These are phyloP conservation scores for Drosophila lacteicornis DNA, from an alignment of 1,140 invertebrate species.

Conservation along the genomic window DNA sequence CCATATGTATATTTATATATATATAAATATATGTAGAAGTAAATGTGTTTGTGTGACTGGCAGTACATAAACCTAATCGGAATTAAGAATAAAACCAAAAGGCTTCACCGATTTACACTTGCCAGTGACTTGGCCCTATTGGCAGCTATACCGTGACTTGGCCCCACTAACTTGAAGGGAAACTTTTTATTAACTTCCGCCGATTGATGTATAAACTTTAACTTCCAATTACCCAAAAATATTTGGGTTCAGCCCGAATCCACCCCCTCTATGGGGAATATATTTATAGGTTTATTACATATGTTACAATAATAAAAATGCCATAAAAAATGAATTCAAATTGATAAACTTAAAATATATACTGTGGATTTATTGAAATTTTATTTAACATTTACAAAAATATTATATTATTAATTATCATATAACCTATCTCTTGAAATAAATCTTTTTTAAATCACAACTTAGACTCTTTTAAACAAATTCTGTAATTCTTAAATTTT, in stretches of 20 bases:
- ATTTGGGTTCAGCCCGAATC: not conserved
- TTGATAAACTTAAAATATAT: not conserved
- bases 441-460: too few species aligned
- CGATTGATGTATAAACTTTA: slow-evolving; percentile 25
- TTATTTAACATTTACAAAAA: too few species aligned
- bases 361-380: too few species aligned
- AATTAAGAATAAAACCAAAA: slow-evolving; percentile 36
- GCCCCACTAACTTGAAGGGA: not conserved
- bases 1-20: slow-evolving; percentile 6
- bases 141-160: not conserved
- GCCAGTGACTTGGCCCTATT: not conserved
- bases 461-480: not conserved
- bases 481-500: not conserved
- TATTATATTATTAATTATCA: too few species aligned
- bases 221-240: slow-evolving; percentile 22
- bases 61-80: slow-evolving; percentile 33
- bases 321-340: too few species aligned
- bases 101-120: slow-evolving; percentile 32
- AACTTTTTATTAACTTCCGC: slow-evolving; percentile 41
- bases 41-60: slow-evolving; percentile 16
- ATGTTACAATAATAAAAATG: too few species aligned
- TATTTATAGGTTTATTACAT: slow-evolving; percentile 22
- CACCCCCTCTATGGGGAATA: not conserved
- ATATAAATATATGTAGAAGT: not conserved
- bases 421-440: too few species aligned